A percentile compares a stretch with the other conserved stretches of the same genome.
Conservation (phyloP, 2,797 vertebrate genomes). For the Sparus aurata region DNA sequence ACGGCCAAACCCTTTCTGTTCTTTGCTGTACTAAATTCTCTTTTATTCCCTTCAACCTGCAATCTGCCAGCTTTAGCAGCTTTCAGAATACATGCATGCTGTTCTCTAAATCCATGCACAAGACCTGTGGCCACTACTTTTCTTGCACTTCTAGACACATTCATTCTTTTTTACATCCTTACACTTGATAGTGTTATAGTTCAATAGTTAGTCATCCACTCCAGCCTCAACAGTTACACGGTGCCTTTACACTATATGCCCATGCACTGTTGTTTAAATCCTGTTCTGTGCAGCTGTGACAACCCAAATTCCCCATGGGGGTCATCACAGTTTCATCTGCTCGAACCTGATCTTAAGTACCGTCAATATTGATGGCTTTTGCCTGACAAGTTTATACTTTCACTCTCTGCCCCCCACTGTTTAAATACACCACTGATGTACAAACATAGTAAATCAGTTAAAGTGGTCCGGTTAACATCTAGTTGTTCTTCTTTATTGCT, state of each 20-base stretch:
- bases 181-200: not conserved
- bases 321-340: conserved; percentile 53
- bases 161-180: not conserved
- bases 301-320: conserved; percentile 37
- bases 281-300: conserved; percentile 25
- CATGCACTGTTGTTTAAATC: conserved; percentile 45
- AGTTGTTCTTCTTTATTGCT: not conserved
- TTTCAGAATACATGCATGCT: not conserved
- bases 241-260: conserved; percentile 5
- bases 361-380: conserved; percentile 18
- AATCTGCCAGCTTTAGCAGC: not conserved
- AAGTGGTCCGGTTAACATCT: not conserved
- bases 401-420: not conserved
- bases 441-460: not conserved
- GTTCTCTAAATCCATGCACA: not conserved
- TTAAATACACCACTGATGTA: conserved; percentile 14
- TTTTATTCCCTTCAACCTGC: not conserved
- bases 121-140: no score
- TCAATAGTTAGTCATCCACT: not conserved
- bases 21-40: not conserved
- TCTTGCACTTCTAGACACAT: conserved; percentile 8
- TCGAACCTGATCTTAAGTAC: conserved; percentile 37
- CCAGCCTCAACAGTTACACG: conserved; percentile 6
- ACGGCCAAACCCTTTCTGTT: conserved; percentile 2
- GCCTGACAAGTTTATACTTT: not conserved